Evolutionary conservation across 2,113 vertebrate genomes (phyloP).

Genomic region (Sylvia atricapilla): DNA sequence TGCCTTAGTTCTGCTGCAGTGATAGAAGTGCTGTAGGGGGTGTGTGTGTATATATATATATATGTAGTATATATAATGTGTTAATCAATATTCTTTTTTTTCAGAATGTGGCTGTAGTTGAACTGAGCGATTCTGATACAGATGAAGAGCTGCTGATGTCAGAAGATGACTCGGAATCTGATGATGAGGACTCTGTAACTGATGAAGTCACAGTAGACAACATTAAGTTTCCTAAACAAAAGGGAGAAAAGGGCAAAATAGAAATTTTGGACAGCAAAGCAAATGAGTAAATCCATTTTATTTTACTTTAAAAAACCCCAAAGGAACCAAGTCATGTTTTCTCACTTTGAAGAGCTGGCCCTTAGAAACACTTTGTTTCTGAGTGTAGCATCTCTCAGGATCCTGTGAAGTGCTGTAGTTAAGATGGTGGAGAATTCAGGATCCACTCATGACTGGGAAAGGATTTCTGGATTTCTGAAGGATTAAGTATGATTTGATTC

Average conservation of each 20-base stretch:
- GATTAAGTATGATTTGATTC: not conserved
- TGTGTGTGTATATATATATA: not conserved
- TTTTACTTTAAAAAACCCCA: not conserved
- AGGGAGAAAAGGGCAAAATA: slow-evolving; percentile 78
- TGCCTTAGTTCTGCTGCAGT: not conserved
- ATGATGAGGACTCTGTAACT: slow-evolving; percentile 58
- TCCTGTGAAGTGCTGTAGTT: not conserved
- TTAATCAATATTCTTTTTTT: not conserved
- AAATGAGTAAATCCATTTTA: slow-evolving; percentile 14
- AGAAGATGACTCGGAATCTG: slow-evolving; percentile 67
- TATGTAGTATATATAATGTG: not conserved
- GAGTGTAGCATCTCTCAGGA: not conserved
- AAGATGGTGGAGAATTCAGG: not conserved
- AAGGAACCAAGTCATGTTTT: not conserved
- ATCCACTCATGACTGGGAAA: not conserved
- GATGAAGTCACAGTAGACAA: slow-evolving; percentile 78
- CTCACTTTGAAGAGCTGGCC: not conserved
- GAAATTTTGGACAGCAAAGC: slow-evolving; percentile 76
- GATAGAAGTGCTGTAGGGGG: not conserved
- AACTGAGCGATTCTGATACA: slow-evolving; percentile 78
- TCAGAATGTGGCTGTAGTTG: slow-evolving; percentile 88
- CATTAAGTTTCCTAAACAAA: slow-evolving; percentile 80
- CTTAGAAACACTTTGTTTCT: not conserved
- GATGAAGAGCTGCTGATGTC: slow-evolving; percentile 63
- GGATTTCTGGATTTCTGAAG: not conserved